Evolutionary conservation across 2,113 vertebrate genomes (phyloP), one percentile per base, ranked within the genome.

Genomic region (Oxyruncus cristatus): DNA sequence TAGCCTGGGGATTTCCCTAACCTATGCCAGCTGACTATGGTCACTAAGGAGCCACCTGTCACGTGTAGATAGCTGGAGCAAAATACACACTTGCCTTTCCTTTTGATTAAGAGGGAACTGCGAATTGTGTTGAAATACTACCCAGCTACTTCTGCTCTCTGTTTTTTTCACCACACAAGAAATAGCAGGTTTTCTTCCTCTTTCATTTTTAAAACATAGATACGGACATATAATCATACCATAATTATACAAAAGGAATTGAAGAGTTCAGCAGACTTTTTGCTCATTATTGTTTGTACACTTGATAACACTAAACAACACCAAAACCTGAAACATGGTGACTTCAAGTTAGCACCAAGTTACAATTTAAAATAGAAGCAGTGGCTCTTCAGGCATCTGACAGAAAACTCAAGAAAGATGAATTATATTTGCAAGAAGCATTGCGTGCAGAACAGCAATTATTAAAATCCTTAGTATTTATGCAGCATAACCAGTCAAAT

Each of bases 381-480:
- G 24, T 42, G 4, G 67, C 24, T 65, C 22, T 94, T 93, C 49
- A 93, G 33, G 14, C 47, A 61, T 74, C 21, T 81, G 89, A 86
- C 83, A 95, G 79, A 77, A 21, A 74, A 53, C 63, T 89, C 46
- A 86, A 81, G 79, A 96, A 83, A 89, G 59, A 88, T 55, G 5
- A 84, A 91, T 88, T 91, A 32, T 86, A 67, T 81, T 92, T 81
- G 50, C 72, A 92, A 77, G 76, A 88, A 91, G 2, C 12, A 59
- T 74, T 92, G 66, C 1, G 0, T 67, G 47, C 68, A 74, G 86
- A 95, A 79, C 58, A 88, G 42, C 42, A 89, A 77, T 94, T 94
- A 93, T 71, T 88, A 92, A 93, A 92, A 94, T 84, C 50, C 72
- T 81, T 47, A 41, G 47, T 92, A 75, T 65, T 92, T 92, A 86